Base-by-base conservation (phyloP, 2,888 invertebrate genomes). In the Tipula confusa region DNA sequence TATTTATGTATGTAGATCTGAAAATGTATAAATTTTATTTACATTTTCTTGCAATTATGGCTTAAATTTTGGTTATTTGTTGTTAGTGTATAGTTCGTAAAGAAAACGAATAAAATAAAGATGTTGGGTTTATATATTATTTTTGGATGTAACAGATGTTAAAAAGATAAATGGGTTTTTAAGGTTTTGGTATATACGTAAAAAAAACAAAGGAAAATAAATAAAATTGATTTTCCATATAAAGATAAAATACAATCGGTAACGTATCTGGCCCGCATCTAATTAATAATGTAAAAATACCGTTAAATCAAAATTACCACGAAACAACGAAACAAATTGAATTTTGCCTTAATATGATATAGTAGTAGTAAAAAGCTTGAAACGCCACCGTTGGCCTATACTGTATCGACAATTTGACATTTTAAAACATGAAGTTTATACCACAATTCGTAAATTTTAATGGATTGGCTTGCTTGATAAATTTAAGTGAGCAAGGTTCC, bases 71-170 rank as follows among this genome's bases (percentile, higher is more conserved):
- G 24, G 64, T 64, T 64, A 6, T 2, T 64, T 64, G 64, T 64
- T 24, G 24, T 64, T 64, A 24, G 18, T 64, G 24, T 64, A 11
- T 33, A 24, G 24, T 24, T 64, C 15, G 43, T 0, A 43, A 43
- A 24, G 7, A 64, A 64, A 64, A 64, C 24, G 64, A 64, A 64
- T 64, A 64, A 64, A 64, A 64, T 64, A 64, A 64, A 64, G 64
- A 64, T 64, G 64, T 64, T n/a, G n/a, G n/a, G n/a, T n/a, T 64
- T 24, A 5, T 64, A 11, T 64, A 64, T 64, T 64, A 24, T 64
- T 64, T 24, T 64, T 64, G 64, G 64, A 64, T 64, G 64, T 64
- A 64, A 64, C 64, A 64, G 64, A 64, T 64, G 64, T 64, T 64
- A 18, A 1, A 24, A 64, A 64, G 64, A 64, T 24, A 64, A 64